phyloP scores from a whole-genome alignment of 2,888 invertebrate genomes.

The Nemotelus pantherinus region DNA sequence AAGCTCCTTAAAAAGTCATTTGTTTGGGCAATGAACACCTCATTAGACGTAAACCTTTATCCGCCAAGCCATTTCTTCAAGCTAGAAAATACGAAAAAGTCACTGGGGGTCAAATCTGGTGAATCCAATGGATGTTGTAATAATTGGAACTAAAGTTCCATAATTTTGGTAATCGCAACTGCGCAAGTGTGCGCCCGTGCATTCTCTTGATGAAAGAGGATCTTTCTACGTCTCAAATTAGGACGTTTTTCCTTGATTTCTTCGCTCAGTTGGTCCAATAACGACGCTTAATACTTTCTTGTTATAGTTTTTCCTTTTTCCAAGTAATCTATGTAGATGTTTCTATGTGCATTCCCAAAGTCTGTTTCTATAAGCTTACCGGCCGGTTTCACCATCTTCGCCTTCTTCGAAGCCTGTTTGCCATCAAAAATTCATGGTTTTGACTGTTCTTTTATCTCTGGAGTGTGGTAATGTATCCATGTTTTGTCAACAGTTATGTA shows the following conservation, averaged over 20 bases:
- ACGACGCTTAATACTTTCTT: not conserved
- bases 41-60: not conserved
- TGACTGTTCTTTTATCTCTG: no score
- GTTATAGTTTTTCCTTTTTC: not conserved
- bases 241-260: no score
- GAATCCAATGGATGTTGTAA: not conserved
- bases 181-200: not conserved
- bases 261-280: not conserved
- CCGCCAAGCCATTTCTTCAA: slow-evolving; percentile 4
- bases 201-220: not conserved
- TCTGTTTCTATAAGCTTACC: no score
- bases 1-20: not conserved
- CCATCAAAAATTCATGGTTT: no score
- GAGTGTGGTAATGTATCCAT: no score
- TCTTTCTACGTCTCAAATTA: not conserved
- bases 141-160: not conserved
- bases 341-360: not conserved
- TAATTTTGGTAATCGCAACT: not conserved
- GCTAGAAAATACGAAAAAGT: not conserved
- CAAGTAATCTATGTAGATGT: not conserved
- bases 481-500: no score
- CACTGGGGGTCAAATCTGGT: slow-evolving; percentile 8
- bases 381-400: no score
- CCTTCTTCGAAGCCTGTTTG: no score
- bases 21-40: not conserved